Conservation (phyloP, 2,797 vertebrate species). For the Myotis planiceps region DNA sequence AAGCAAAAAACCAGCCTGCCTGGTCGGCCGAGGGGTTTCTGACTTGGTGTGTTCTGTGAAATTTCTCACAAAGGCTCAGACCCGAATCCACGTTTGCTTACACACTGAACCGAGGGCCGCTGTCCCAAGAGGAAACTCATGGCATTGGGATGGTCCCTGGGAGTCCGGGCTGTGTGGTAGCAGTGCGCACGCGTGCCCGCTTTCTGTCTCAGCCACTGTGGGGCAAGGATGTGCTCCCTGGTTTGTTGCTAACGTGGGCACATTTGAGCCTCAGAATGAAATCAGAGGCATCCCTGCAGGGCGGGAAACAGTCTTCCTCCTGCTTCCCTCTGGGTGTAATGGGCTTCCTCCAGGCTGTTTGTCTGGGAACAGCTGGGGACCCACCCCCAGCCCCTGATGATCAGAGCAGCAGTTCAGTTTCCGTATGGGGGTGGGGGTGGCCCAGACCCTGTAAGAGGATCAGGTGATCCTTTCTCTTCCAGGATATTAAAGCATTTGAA, state of each 20-base stretch:
- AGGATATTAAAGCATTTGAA: constrained; percentile 91
- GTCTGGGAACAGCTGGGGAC: not conserved
- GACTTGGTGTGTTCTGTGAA: not conserved
- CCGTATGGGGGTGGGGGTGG: fast-evolving
- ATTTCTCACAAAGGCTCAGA: not conserved
- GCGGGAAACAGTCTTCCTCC: not conserved
- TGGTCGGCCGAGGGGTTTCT: not conserved
- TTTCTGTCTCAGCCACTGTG: not conserved
- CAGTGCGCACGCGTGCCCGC: fast-evolving
- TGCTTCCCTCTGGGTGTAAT: not conserved
- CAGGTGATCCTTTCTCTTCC: constrained; percentile 45
- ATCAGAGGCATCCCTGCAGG: not conserved
- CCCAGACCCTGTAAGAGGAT: not conserved
- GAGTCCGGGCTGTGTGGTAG: not conserved
- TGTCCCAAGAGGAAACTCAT: not conserved
- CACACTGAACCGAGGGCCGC: not conserved
- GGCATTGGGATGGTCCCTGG: not conserved
- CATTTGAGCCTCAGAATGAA: not conserved
- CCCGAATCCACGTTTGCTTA: not conserved
- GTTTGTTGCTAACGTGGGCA: not conserved
- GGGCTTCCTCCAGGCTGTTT: not conserved
- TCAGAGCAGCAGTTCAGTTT: not conserved
- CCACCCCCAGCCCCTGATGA: not conserved
- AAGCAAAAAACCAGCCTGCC: not conserved
- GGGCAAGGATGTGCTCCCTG: not conserved